Conservation (phyloP, 2,797 vertebrate species). For the Sebastolobus alascanus region DNA sequence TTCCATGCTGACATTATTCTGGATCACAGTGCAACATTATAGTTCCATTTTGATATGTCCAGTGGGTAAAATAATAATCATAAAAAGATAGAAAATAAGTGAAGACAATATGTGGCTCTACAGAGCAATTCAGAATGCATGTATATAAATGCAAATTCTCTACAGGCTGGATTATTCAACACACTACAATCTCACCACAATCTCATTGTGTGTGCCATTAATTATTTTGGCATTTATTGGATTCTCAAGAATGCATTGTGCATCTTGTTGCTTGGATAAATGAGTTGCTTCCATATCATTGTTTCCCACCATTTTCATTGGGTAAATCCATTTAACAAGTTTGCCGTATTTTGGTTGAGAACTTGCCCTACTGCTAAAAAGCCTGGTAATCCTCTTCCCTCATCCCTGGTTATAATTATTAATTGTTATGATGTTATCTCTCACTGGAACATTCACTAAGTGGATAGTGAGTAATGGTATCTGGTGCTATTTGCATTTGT, state of each 20-base stretch:
- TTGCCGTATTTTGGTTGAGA: constrained; percentile 2
- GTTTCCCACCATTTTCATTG: neutral
- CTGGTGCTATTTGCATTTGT: constrained; percentile 42
- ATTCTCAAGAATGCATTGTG: neutral
- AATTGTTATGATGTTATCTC: constrained; percentile 25
- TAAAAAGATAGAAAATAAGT: neutral
- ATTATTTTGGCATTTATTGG: constrained; percentile 6
- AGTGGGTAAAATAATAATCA: neutral
- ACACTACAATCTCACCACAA: neutral
- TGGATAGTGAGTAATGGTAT: constrained; percentile 48
- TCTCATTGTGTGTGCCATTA: neutral
- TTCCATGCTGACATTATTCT: neutral
- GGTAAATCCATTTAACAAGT: constrained; percentile 4
- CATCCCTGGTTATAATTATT: constrained; percentile 2
- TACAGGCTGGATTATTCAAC: constrained; percentile 16
- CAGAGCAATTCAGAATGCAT: neutral
- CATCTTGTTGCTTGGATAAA: constrained; percentile 3
- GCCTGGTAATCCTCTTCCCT: neutral
- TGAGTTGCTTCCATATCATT: neutral
- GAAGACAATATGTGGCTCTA: neutral
- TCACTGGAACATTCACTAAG: constrained; percentile 30
- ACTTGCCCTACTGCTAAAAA: constrained; percentile 12
- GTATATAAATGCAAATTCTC: neutral
- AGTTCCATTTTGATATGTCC: neutral
- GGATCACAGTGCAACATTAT: neutral